Percentiles rank a stretch among this genome's conserved stretches.
phyloP scores from a whole-genome alignment of 2,888 invertebrate genomes.

The Dilophus febrilis region DNA sequence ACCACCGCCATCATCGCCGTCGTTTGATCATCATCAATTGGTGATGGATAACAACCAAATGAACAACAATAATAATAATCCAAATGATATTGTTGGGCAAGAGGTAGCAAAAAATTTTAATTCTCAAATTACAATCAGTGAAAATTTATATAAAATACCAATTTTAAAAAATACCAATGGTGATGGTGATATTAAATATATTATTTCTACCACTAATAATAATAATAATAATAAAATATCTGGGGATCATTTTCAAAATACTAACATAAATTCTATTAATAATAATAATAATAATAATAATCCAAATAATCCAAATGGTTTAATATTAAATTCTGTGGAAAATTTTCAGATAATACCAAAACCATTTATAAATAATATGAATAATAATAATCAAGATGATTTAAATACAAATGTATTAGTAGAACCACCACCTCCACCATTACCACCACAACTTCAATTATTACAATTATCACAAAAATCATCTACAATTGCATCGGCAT shows the following conservation, averaged over 20 bases:
- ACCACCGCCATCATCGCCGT: conserved; percentile 2
- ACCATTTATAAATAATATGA: conserved; percentile 15
- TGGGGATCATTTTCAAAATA: too few relatives aligned
- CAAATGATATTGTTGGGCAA: not conserved
- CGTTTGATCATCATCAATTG: too few relatives aligned
- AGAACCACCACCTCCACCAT: conserved; percentile 19
- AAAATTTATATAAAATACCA: conserved; percentile 27
- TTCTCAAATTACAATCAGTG: conserved; percentile 29
- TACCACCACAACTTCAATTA: conserved; percentile 18
- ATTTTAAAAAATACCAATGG: too few relatives aligned
- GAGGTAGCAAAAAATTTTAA: conserved; percentile 22
- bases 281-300: conserved; percentile 1
- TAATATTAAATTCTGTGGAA: conserved; percentile 31
- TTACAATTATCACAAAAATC: conserved; percentile 7
- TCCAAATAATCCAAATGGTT: conserved; percentile 7
- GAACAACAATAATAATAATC: conserved; percentile 5
- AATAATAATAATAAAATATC: conserved; percentile 1
- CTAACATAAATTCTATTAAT: conserved; percentile 19
- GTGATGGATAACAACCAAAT: too few relatives aligned
- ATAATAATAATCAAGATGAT: too few relatives aligned
- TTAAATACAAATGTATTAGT: conserved; percentile 9
- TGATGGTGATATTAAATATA: too few relatives aligned
- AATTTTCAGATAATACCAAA: conserved; percentile 31
- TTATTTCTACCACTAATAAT: conserved; percentile 19
- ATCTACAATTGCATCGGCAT: not conserved